phyloP scores from a whole-genome alignment of 2,113 vertebrate species.

The Hylia prasina region DNA sequence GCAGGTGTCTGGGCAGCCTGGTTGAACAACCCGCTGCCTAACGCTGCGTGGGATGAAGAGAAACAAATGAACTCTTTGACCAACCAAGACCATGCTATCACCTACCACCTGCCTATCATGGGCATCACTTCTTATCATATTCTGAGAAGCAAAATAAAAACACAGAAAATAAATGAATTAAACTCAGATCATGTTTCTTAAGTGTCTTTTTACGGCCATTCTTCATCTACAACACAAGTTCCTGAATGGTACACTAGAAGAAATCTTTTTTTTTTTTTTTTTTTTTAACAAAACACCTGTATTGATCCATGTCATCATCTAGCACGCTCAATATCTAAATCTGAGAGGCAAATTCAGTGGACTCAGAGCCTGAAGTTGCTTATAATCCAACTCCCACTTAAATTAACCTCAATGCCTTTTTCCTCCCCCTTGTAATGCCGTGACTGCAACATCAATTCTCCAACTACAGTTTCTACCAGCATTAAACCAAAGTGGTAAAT shows the following conservation, averaged over 20 bases:
- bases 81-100: neutral
- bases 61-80: neutral
- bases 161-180: neutral
- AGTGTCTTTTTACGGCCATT: neutral
- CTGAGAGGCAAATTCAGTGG: neutral
- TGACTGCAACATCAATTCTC: neutral
- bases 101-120: accelerated
- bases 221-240: neutral
- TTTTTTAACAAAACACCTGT: neutral
- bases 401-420: neutral
- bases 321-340: neutral
- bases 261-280: neutral
- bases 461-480: neutral
- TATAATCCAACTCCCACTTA: neutral
- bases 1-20: conserved; percentile 81
- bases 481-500: neutral
- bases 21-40: conserved; percentile 86
- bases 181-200: neutral
- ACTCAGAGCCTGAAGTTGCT: neutral
- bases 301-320: neutral
- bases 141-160: neutral
- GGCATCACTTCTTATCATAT: neutral
- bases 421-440: neutral
- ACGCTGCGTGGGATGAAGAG: neutral
- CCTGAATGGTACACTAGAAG: neutral